Conservation (phyloP, 2,888 invertebrate species). For the Patella ulyssiponensis region DNA sequence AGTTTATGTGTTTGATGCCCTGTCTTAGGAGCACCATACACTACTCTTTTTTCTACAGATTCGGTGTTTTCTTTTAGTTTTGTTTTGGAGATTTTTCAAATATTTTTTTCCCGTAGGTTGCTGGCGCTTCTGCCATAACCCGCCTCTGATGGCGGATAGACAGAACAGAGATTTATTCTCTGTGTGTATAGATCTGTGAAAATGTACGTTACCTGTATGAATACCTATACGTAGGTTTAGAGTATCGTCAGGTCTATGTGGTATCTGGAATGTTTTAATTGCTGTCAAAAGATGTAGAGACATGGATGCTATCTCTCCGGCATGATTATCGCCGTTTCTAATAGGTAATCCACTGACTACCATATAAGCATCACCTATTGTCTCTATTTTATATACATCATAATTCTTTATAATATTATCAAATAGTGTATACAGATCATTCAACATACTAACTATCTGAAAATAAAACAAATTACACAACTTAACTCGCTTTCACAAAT, state of each 20-base stretch:
- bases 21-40: too few relatives aligned
- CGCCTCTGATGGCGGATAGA: too few relatives aligned
- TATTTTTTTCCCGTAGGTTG: too few relatives aligned
- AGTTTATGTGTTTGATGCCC: too few relatives aligned
- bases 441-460: slow-evolving; percentile 75
- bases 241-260: slow-evolving; percentile 61
- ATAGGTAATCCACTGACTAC: slow-evolving; percentile 70
- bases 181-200: not conserved
- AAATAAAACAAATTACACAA: not conserved
- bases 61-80: too few relatives aligned
- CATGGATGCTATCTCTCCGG: slow-evolving; percentile 72
- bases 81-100: too few relatives aligned
- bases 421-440: slow-evolving; percentile 96
- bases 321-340: slow-evolving; percentile 67
- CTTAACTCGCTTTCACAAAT: not conserved
- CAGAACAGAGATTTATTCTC: too few relatives aligned
- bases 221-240: slow-evolving; percentile 69
- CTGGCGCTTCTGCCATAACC: too few relatives aligned
- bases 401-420: slow-evolving; percentile 96
- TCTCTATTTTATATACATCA: slow-evolving; percentile 93
- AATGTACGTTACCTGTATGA: slow-evolving; percentile 64
- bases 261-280: slow-evolving; percentile 65
- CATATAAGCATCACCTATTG: slow-evolving; percentile 71
- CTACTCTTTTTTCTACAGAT: too few relatives aligned
- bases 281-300: slow-evolving; percentile 65